phyloP scores from a whole-genome alignment of 2,113 vertebrate genomes.

The Chascanopsetta lugubris region DNA sequence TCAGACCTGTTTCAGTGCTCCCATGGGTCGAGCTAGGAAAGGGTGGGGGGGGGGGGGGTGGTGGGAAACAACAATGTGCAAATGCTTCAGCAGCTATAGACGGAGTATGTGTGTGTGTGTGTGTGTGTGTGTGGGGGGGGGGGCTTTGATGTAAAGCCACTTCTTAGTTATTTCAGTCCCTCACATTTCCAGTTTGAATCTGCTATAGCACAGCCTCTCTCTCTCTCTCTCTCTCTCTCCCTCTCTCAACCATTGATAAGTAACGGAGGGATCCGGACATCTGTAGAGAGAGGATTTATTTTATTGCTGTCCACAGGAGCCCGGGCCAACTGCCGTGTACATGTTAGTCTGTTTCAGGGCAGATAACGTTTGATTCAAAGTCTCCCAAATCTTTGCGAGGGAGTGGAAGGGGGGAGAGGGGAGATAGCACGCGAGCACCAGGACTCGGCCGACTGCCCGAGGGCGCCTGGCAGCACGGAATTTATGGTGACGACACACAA shows the following conservation, averaged over 20 bases:
- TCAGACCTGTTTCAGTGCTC: slow-evolving; percentile 20
- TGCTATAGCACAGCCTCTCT: neutral
- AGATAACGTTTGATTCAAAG: slow-evolving; percentile 47
- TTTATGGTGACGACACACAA: slow-evolving; percentile 22
- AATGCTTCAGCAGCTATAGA: neutral
- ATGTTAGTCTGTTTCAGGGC: slow-evolving; percentile 32
- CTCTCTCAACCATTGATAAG: slow-evolving; percentile 1
- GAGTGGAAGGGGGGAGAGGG: neutral
- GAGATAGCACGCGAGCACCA: slow-evolving; percentile 18
- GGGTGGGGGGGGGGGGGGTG: neutral
- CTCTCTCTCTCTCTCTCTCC: neutral
- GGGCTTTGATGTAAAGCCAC: neutral
- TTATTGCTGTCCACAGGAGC: slow-evolving; percentile 12
- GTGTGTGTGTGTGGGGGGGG: neutral
- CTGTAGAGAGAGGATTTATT: slow-evolving; percentile 5
- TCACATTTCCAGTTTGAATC: neutral
- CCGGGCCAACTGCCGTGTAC: slow-evolving; percentile 5
- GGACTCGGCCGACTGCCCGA: slow-evolving; percentile 34
- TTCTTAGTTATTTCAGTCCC: neutral
- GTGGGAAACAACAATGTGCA: neutral
- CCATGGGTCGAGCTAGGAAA: neutral
- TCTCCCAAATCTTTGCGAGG: slow-evolving; percentile 35
- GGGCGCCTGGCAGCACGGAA: slow-evolving; percentile 25
- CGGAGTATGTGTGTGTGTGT: too few species aligned
- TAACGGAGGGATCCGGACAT: slow-evolving; percentile 8